phyloP scores from a whole-genome alignment of 1,140 invertebrate species.

The Saccostrea glomerata region DNA sequence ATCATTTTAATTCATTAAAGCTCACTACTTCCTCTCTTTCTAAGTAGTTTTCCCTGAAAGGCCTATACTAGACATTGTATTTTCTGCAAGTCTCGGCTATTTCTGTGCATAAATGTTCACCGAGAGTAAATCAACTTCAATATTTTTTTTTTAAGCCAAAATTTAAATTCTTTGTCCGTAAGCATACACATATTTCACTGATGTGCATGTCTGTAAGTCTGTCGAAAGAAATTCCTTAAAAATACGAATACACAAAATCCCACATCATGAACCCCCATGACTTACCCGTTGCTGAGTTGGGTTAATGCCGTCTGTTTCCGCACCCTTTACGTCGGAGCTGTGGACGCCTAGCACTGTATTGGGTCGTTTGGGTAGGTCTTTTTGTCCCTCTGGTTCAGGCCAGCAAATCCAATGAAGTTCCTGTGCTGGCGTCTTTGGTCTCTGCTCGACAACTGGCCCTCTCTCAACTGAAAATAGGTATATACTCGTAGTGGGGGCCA shows the following conservation, averaged over 20 bases:
- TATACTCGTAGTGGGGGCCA: not conserved
- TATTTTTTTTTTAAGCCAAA: too few species aligned
- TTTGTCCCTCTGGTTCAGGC: constrained; percentile 47
- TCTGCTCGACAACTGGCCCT: constrained; percentile 11
- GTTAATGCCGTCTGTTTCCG: constrained; percentile 46
- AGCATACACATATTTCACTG: too few species aligned
- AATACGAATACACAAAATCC: not conserved
- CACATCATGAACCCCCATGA: not conserved
- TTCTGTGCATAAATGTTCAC: too few species aligned
- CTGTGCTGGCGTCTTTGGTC: constrained; percentile 32
- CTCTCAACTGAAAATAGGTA: constrained; percentile 26
- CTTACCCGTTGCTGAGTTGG: not conserved
- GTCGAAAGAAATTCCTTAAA: not conserved
- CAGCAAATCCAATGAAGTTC: constrained; percentile 56
- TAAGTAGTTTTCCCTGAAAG: too few species aligned
- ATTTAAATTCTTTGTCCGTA: too few species aligned
- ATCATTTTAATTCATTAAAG: too few species aligned
- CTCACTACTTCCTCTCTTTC: too few species aligned
- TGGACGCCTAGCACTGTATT: constrained; percentile 50
- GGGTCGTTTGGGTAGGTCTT: constrained; percentile 44
- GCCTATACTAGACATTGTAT: too few species aligned
- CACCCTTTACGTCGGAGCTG: not conserved
- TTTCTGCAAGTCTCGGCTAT: too few species aligned
- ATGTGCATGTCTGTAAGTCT: too few species aligned
- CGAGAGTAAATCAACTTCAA: too few species aligned